Percentiles rank a stretch among this genome's conserved stretches.
These are phyloP conservation scores for Acrobasis suavella DNA, from an alignment of 2,888 invertebrate species.

Conservation along the genomic window DNA sequence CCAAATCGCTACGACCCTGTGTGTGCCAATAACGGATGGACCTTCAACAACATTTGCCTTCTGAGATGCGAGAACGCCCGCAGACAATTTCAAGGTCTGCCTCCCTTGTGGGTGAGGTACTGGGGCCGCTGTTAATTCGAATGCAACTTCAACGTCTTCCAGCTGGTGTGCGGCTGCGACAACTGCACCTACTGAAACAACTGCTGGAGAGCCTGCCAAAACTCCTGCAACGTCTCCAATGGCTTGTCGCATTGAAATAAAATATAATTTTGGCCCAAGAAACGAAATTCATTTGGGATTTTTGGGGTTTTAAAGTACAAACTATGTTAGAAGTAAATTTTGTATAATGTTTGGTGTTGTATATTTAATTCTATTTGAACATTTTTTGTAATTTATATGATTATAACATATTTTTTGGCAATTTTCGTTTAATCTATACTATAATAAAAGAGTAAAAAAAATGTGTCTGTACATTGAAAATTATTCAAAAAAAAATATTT, in stretches of 20 bases:
- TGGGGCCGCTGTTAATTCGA: not conserved
- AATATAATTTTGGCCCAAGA: not conserved
- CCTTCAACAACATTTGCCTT: slow-evolving; percentile 45
- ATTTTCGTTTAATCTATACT: too few species aligned
- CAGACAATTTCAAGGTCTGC: not conserved
- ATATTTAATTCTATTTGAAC: too few species aligned
- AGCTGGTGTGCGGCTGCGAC: slow-evolving; percentile 46
- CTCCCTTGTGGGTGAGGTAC: not conserved
- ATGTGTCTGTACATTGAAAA: too few species aligned
- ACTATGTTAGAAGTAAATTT: too few species aligned
- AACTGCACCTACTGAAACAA: slow-evolving; percentile 41
- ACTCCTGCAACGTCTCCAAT: slow-evolving; percentile 21
- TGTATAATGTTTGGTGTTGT: too few species aligned
- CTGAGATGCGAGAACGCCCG: slow-evolving; percentile 23
- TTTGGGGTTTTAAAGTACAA: too few species aligned
- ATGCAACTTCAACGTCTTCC: slow-evolving; percentile 26
- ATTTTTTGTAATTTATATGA: too few species aligned
- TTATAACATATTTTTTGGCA: too few species aligned
- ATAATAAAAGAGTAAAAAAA: too few species aligned
- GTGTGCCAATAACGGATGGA: slow-evolving; percentile 43
- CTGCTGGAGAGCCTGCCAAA: slow-evolving; percentile 43
- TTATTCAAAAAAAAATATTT: too few species aligned
- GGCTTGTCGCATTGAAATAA: slow-evolving; percentile 14
- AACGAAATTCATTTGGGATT: too few species aligned
- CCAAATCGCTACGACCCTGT: slow-evolving; percentile 33